Evolutionary conservation across 1,140 invertebrate genomes (phyloP), one percentile per base, ranked within the genome.

Genomic region (Papilio polyxenes): DNA sequence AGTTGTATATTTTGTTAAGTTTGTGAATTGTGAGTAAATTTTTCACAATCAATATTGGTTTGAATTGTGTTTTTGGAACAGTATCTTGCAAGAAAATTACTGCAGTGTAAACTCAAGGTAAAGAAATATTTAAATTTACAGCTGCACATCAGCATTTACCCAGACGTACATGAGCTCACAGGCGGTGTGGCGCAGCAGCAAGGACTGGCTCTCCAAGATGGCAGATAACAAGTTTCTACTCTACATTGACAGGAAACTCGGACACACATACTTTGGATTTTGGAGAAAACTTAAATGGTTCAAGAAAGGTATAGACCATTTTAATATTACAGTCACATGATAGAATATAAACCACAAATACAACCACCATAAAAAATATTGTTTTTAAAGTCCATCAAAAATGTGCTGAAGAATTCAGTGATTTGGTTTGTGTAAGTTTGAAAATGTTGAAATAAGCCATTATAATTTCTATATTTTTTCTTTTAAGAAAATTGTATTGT

Each of bases 251-350:
- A 93, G 88, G 59, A 96, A 95, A 91, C 93, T 96, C 81, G 96
- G 96, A 80, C 95, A 95, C 84, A 96, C 95, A 62, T 89, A 92
- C 76, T 95, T 96, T 85, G 96, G 95, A 17, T 96, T 96, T 88
- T 96, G 96, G 96, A 92, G 95, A 53, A 95, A 95, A 89, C 86
- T 96, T 17, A 96, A 95, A 81, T 95, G 94, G 94, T 95, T 95
- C 79, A 96, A 93, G 85, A 94, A 95, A 91, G 93, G 92, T 94
- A 83, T 17, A n/a, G 7, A 53, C n/a, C 31, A 31, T 31, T 56
- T 51, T 8, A 77, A 51, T 49, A 20, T 75, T n/a, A 72, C 31
- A 5, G 6, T 1, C 2, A 62, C 15, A n/a, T 59, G 17, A 2
- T n/a, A n/a, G 23, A 31, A 31, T 31, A 31, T 31, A 31, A 2